Evolutionary conservation across 2,888 invertebrate species (phyloP).

Genomic region (Danaus chrysippus): DNA sequence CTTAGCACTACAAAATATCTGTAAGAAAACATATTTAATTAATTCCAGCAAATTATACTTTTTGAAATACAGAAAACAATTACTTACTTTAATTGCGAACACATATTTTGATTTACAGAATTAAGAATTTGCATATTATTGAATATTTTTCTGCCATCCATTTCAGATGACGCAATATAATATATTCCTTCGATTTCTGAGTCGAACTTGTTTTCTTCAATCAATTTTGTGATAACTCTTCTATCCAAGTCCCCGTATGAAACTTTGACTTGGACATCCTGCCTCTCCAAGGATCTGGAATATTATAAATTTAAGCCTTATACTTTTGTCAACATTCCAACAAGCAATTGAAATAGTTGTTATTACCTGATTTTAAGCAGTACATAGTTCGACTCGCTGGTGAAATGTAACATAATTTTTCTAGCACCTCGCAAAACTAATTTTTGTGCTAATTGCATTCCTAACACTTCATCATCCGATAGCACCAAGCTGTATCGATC

Average conservation of each 20-base stretch:
- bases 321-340: not conserved
- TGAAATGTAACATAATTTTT: slow-evolving; percentile 39
- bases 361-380: slow-evolving; percentile 22
- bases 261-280: slow-evolving; percentile 14
- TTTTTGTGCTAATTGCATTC: slow-evolving; percentile 42
- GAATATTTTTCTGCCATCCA: not conserved
- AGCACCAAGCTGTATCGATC: slow-evolving; percentile 43
- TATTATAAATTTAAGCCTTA: not conserved
- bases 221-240: not conserved
- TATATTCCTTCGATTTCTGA: not conserved
- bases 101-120: not conserved
- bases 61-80: not conserved
- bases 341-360: not conserved
- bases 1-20: not conserved
- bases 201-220: slow-evolving; percentile 2
- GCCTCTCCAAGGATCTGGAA: slow-evolving; percentile 18
- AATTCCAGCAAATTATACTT: not conserved
- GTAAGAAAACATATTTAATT: not conserved
- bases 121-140: not conserved
- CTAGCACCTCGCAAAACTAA: slow-evolving; percentile 46
- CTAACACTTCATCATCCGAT: slow-evolving; percentile 40
- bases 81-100: slow-evolving; percentile 3
- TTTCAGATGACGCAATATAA: not conserved
- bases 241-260: slow-evolving; percentile 9
- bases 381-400: slow-evolving; percentile 20